Base-by-base conservation (phyloP, 2,113 vertebrate genomes). In the Chlorodrepanis virens region DNA sequence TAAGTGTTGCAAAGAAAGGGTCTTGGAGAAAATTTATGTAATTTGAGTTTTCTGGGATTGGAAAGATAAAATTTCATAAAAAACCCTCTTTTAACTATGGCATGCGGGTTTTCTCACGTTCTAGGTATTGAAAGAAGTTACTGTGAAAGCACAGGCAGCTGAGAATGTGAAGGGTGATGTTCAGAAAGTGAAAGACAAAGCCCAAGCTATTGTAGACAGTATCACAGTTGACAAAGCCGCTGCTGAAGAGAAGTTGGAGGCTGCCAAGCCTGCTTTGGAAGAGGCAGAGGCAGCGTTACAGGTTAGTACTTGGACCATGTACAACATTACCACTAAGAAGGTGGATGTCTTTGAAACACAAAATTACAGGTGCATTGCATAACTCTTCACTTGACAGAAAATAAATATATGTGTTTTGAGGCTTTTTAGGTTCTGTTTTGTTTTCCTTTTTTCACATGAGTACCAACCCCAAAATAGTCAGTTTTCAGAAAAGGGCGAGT, bases 101-200 rank as follows among this genome's bases (percentile, higher is more conserved):
- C 13, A 20, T 35, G 4, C 50, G 59, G 27, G 2, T 67, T 93
- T 91, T 83, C 25, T 89, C 5, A 33, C 35, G 31, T 87, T 87
- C 29, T 97, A 99, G 99, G 99, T 99, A 44, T 94, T 99, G 85
- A 99, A 99, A 95, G 99, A 99, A 96, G 99, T 99, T 72, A 99
- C 98, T 2, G 98, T 99, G 54, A 99, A 99, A 97, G 99, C 99
- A 5, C 99, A 99, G 92, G 99, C 99, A 63, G 98, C 99, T 8
- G 99, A 99, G 92, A 98, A 97, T 35, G 99, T 99, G 79, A 99
- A 99, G 80, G 98, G 98, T 21, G 99, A 99, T 94, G 99, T 99
- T 7, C 99, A 99, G 96, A 99, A 99, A 94, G 99, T 99, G 71
- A 99, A 99, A 95, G 99, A 99, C 95, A 99, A 99, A 96, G 99